Base-by-base conservation (phyloP, 2,797 vertebrate genomes). In the Phalloptychus januarius region DNA sequence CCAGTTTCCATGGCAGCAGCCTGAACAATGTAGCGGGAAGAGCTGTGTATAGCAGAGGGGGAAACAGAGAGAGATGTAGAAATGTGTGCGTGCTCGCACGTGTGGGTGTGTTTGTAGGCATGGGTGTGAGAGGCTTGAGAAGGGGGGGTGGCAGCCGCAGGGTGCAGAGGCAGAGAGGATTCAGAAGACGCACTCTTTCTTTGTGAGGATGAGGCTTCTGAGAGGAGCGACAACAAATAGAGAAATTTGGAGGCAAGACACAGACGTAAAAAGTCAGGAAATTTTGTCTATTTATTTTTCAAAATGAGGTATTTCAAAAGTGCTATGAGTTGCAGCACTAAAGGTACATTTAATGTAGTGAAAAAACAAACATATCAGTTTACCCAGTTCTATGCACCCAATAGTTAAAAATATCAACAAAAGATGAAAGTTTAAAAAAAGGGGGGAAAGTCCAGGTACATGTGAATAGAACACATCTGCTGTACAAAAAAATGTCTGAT, bases 261-360 rank as follows among this genome's bases (percentile, higher is more conserved):
- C 33, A 67, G 25, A 67, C 45, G 76, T 82, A 48, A 80, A 75
- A 63, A 36, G 50, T 77, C 20, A 83, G 65, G 75, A 63, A 90
- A 94, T 89, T 93, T 94, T 94, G 96, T 96, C 97, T 99, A 99
- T 99, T 99, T 99, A 99, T 99, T 99, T 99, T 97, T 97, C 97
- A 98, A 98, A 98, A 98, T 99, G 98, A 99, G 98, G 98, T 99
- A 99, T 99, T 99, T 99, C 98, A 98, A 99, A 70, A 99, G 98
- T 99, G 98, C 98, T 98, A 97, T 97, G 96, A 98, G 97, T 98
- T 96, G 96, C 97, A 99, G 98, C 98, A 99, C 98, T 97, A 97
- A 98, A 98, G 97, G 96, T 99, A 99, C 97, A 99, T 97, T 91
- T 92, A 92, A 91, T 92, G 89, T 95, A 94, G 85, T 91, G 86